These are phyloP conservation scores for Caenorhabditis japonica DNA, from an alignment of 2,888 invertebrate genomes.

Conservation along the genomic window DNA sequence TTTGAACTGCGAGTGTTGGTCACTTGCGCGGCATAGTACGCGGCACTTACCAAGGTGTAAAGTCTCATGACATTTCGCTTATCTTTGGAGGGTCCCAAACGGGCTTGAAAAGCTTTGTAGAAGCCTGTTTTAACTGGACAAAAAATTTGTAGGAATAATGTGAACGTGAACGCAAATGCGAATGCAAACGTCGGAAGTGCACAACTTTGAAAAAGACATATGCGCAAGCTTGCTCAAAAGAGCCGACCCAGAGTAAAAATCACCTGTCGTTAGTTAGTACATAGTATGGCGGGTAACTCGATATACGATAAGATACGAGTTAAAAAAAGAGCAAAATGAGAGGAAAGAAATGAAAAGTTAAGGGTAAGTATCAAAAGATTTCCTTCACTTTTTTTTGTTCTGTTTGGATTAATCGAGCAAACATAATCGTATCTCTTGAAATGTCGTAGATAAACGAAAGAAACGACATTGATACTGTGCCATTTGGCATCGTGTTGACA, in stretches of 20 bases:
- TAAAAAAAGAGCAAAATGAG: slow-evolving; percentile 13
- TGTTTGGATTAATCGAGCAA: slow-evolving; percentile 56
- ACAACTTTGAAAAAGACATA: slow-evolving; percentile 37
- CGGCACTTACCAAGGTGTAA: slow-evolving; percentile 27
- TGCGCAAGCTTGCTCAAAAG: slow-evolving; percentile 38
- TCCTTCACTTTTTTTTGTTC: slow-evolving; percentile 20
- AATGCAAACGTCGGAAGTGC: slow-evolving; percentile 8
- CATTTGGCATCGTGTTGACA: slow-evolving; percentile 49
- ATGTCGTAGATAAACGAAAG: slow-evolving; percentile 45
- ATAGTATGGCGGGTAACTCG: slow-evolving; percentile 11
- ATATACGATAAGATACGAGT: slow-evolving; percentile 15
- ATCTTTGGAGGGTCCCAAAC: slow-evolving; percentile 9
- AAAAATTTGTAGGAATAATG: slow-evolving; percentile 22
- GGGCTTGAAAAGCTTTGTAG: no score
- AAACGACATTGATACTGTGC: slow-evolving; percentile 53
- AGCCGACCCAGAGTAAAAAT: slow-evolving; percentile 34
- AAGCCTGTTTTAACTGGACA: no score
- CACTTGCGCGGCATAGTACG: slow-evolving; percentile 32
- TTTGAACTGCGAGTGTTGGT: slow-evolving; percentile 41
- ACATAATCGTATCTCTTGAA: slow-evolving; percentile 46
- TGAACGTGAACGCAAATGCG: slow-evolving; percentile 8
- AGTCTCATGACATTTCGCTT: not conserved
- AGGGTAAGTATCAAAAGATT: slow-evolving; percentile 26
- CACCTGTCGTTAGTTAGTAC: slow-evolving; percentile 25
- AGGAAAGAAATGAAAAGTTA: slow-evolving; percentile 19